Base-by-base conservation (phyloP, 30 jellyfish, hydroid and myxozoan species). In the Turritopsis dohrnii region DNA sequence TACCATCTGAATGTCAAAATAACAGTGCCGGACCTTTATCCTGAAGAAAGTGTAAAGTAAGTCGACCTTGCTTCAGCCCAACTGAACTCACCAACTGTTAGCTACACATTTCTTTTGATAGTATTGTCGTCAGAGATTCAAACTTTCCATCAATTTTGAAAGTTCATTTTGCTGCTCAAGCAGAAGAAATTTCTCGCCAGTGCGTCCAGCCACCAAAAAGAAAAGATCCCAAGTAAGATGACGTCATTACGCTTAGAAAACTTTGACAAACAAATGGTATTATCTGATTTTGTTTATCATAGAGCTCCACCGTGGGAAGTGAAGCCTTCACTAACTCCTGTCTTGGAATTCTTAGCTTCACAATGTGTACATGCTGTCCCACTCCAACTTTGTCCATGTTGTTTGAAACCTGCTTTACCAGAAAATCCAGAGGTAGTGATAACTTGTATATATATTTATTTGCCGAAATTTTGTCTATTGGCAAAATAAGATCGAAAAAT, bases 251-350 rank as follows among this genome's bases (percentile, higher is more conserved):
- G 5, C 13, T 13, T 41, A 41, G 5, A 5, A 41, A 41, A 13
- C 60, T 13, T 3, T 41, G 60, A 41, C 13, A 13, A 3, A 41
- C 13, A 13, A 41, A 3, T 41, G 13, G 5, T 41, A 3, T 13
- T 3, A 41, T 41, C 5, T 3, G 60, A 3, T 41, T 41, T 3
- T 41, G 13, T 41, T 41, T 41, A 41, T 41, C 60, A 41, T 74
- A 89, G 96, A 84, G 96, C 96, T 21, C 94, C 93, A 31, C 97
- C 97, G 8, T 90, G 86, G 71, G 87, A 90, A 77, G 93, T 91
- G n/a, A 26, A 66, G n/a, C 95, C 95, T 29, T 90, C 97, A 8
- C 69, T 90, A 52, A 52, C 66, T 52, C 81, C 84, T 21, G 97
- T 90, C 21, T 83, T 86, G 23, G 89, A 87, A 71, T 76, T 25